Conservation (phyloP, 2,888 invertebrate genomes). For the Caenorhabditis angaria region DNA sequence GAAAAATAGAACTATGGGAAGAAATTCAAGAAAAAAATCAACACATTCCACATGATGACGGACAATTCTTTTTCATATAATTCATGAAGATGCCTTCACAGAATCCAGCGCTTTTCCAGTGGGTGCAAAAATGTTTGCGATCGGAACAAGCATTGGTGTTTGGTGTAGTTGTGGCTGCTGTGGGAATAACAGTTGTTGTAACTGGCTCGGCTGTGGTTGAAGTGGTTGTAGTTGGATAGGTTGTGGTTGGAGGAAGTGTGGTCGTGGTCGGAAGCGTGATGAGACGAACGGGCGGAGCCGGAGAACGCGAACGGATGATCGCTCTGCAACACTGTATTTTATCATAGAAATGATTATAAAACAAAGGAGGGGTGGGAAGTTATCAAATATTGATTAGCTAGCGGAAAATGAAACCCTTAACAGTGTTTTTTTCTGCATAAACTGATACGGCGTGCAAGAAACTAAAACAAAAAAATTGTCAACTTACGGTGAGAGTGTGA, state of each 20-base stretch:
- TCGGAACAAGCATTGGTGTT: constrained; percentile 57
- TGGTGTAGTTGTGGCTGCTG: constrained; percentile 22
- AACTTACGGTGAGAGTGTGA: constrained; percentile 56
- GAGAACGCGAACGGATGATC: constrained; percentile 44
- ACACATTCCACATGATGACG: constrained; percentile 64
- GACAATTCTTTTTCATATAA: constrained; percentile 71
- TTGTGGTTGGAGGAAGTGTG: constrained; percentile 12
- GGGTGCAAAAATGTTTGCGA: constrained; percentile 67
- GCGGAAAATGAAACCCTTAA: too few species aligned
- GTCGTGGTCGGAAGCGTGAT: constrained; percentile 12
- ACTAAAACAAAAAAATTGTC: not conserved
- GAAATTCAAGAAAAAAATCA: constrained; percentile 17
- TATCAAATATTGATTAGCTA: too few species aligned
- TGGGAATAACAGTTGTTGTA: constrained; percentile 17
- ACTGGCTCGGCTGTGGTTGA: constrained; percentile 16
- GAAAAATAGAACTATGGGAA: constrained; percentile 11
- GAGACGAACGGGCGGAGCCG: constrained; percentile 35
- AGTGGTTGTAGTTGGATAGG: constrained; percentile 15
- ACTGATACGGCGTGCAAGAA: constrained; percentile 2
- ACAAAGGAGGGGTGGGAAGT: constrained; percentile 11
- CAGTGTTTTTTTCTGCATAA: too few species aligned
- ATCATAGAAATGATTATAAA: constrained; percentile 22
- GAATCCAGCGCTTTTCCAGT: constrained; percentile 70
- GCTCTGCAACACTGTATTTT: constrained; percentile 39
- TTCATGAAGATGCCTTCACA: constrained; percentile 69